Conservation (phyloP, 1,140 invertebrate genomes). For the Gerris buenoi region DNA sequence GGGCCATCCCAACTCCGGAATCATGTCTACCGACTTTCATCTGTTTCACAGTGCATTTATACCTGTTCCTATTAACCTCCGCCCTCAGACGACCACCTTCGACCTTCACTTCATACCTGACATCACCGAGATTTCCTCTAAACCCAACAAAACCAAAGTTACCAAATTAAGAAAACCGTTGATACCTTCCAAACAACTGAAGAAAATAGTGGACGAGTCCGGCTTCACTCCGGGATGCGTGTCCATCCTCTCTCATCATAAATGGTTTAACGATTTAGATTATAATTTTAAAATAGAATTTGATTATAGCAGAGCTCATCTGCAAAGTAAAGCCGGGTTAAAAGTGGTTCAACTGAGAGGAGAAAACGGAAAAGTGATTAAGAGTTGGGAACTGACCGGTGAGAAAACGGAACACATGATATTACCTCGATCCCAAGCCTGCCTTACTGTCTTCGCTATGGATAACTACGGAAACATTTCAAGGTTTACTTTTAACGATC, state of each 20-base stretch:
- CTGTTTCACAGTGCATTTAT: constrained; percentile 62
- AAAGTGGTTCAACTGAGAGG: constrained; percentile 50
- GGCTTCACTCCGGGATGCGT: constrained; percentile 54
- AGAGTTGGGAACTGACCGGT: constrained; percentile 44
- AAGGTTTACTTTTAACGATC: background rate
- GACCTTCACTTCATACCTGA: background rate
- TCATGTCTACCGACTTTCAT: constrained; percentile 93
- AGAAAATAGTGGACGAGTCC: constrained; percentile 32
- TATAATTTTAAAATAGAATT: constrained; percentile 6
- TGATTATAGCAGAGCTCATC: constrained; percentile 15
- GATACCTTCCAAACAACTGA: background rate
- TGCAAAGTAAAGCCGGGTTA: constrained; percentile 46
- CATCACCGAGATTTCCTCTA: background rate
- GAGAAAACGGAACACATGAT: constrained; percentile 1
- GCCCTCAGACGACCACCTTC: constrained; percentile 25
- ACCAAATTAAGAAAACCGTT: constrained; percentile 27
- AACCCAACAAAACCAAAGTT: background rate
- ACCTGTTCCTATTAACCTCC: constrained; percentile 6
- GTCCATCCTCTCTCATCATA: constrained; percentile 46
- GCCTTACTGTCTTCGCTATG: background rate
- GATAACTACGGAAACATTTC: background rate
- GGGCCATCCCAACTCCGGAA: constrained; percentile 74
- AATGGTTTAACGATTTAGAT: constrained; percentile 26
- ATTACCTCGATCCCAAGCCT: background rate
- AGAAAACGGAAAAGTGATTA: constrained; percentile 41